Conservation (phyloP, 2,797 vertebrate genomes). For the Rachycentron canadum region DNA sequence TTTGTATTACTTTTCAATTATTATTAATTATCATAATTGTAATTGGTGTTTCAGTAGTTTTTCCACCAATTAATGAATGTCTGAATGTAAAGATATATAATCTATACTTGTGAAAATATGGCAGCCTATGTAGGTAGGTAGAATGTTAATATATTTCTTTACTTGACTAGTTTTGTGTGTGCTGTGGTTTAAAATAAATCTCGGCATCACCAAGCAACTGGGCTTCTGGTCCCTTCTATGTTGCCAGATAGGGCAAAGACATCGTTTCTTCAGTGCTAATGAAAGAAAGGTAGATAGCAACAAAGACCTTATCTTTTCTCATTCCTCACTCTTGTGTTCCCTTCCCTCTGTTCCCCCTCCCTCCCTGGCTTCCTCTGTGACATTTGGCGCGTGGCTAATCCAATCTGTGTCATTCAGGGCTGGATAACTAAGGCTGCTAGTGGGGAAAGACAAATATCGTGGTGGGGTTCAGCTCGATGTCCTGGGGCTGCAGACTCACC, state of each 20-base stretch:
- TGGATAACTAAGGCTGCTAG: conserved; percentile 63
- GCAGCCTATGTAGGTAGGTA: neutral
- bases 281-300: conserved; percentile 59
- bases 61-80: neutral
- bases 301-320: conserved; percentile 75
- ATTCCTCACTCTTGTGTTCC: conserved; percentile 57
- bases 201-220: conserved; percentile 13
- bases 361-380: conserved; percentile 67
- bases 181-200: conserved; percentile 38
- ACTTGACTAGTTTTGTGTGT: neutral
- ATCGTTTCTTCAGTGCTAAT: conserved; percentile 53
- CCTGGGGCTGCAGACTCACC: conserved; percentile 49
- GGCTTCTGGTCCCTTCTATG: conserved; percentile 5
- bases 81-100: neutral
- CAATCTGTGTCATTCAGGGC: conserved; percentile 79
- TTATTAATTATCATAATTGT: neutral
- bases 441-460: conserved; percentile 76
- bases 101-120: neutral
- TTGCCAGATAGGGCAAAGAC: conserved; percentile 44
- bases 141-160: neutral
- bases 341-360: conserved; percentile 30
- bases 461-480: conserved; percentile 55
- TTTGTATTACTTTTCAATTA: neutral
- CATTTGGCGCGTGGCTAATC: conserved; percentile 79
- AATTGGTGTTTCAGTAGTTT: neutral